A percentile compares a stretch with the other conserved stretches of the same genome.
phyloP scores from a whole-genome alignment of 2,888 invertebrate species.

The Tachystola acroxantha region DNA sequence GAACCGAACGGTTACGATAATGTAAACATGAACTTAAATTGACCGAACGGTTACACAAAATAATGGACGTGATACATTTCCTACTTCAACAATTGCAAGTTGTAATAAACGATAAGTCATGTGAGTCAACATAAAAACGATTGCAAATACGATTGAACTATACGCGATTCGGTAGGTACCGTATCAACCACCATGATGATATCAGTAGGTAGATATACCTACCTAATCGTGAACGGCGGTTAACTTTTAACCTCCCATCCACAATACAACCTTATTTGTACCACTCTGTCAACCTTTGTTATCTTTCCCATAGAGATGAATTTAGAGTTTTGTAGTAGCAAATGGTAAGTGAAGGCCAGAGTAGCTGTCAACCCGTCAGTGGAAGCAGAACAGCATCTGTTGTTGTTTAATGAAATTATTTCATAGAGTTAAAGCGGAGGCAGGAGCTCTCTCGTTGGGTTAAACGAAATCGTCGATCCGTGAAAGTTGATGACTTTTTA shows the following conservation, averaged over 20 bases:
- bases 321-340: neutral
- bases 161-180: too few relatives aligned
- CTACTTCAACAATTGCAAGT: too few relatives aligned
- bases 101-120: too few relatives aligned
- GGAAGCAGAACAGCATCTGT: slow-evolving; percentile 35
- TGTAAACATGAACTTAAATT: too few relatives aligned
- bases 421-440: slow-evolving; percentile 33
- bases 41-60: too few relatives aligned
- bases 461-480: slow-evolving; percentile 23
- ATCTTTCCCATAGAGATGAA: neutral
- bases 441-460: slow-evolving; percentile 13
- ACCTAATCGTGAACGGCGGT: slow-evolving; percentile 40
- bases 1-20: too few relatives aligned
- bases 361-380: slow-evolving; percentile 38
- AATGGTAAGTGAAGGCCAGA: slow-evolving; percentile 11
- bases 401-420: slow-evolving; percentile 54
- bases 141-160: too few relatives aligned
- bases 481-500: slow-evolving; percentile 7
- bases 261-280: slow-evolving; percentile 10
- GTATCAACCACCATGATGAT: neutral
- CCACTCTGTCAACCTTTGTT: slow-evolving; percentile 5
- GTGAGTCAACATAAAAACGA: too few relatives aligned
- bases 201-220: too few relatives aligned
- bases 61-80: too few relatives aligned
- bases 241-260: slow-evolving; percentile 49